phyloP scores from a whole-genome alignment of 2,888 invertebrate genomes.

The Eupithecia pulchellata region DNA sequence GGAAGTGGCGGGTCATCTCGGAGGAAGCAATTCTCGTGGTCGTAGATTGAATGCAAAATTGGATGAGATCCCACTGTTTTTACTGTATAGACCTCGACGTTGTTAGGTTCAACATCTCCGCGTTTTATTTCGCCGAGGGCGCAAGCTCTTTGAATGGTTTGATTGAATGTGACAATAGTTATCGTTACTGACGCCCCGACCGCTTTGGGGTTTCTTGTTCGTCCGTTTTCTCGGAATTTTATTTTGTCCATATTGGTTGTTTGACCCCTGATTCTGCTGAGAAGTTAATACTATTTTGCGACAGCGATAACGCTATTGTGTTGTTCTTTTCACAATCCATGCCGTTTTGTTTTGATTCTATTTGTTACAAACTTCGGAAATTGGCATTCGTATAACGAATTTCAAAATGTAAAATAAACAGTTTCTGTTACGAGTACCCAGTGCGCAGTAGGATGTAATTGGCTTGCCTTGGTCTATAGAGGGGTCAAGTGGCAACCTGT shows the following conservation, averaged over 20 bases:
- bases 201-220: slow-evolving; percentile 62
- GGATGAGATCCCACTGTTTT: slow-evolving; percentile 83
- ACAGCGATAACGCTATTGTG: slow-evolving; percentile 6
- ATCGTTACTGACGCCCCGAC: slow-evolving; percentile 71
- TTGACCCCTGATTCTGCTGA: slow-evolving; percentile 53
- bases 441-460: slow-evolving; percentile 26
- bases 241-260: slow-evolving; percentile 58
- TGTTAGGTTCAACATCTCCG: slow-evolving; percentile 68
- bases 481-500: slow-evolving; percentile 53
- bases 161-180: slow-evolving; percentile 83
- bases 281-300: slow-evolving; percentile 49
- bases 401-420: slow-evolving; percentile 14
- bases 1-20: slow-evolving; percentile 83
- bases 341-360: slow-evolving; percentile 5
- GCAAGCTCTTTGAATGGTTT: slow-evolving; percentile 74
- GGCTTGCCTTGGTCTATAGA: slow-evolving; percentile 38
- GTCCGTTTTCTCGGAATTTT: slow-evolving; percentile 59
- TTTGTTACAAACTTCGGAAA: background rate
- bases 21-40: slow-evolving; percentile 82
- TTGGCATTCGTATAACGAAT: background rate
- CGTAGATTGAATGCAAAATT: slow-evolving; percentile 85
- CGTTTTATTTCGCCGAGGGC: slow-evolving; percentile 75
- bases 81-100: slow-evolving; percentile 76
- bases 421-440: slow-evolving; percentile 15
- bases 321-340: slow-evolving; percentile 6